Percentiles rank a stretch among this genome's conserved stretches.
Evolutionary conservation across 1,140 invertebrate genomes (phyloP).

Genomic region (Drosophila jambulina): DNA sequence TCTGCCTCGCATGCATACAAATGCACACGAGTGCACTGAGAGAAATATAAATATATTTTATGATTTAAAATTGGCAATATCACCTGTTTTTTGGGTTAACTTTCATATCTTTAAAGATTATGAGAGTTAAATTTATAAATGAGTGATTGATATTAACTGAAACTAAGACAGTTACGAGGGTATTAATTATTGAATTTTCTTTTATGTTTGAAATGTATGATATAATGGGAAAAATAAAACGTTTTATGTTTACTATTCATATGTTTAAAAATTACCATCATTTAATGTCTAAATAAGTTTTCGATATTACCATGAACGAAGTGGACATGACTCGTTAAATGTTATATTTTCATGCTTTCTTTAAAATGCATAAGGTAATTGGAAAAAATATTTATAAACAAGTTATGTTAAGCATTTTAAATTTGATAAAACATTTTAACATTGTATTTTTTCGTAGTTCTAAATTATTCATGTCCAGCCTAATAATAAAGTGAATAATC

Average conservation of each 20-base stretch:
- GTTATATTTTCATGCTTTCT: no score
- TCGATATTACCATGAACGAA: no score
- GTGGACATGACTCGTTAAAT: no score
- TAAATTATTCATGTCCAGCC: neutral
- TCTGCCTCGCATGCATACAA: slow-evolving; percentile 43
- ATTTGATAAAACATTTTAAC: no score
- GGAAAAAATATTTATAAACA: neutral
- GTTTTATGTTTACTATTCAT: no score
- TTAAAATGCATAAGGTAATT: no score
- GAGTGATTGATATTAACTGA: neutral
- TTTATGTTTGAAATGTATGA: neutral
- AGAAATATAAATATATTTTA: neutral
- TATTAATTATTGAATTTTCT: neutral
- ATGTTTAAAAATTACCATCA: no score
- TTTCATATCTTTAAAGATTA: neutral
- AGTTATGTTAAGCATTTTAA: neutral
- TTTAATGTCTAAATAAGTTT: no score
- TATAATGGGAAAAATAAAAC: no score
- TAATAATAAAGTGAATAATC: neutral
- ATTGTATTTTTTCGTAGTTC: no score
- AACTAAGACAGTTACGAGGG: neutral
- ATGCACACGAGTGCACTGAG: slow-evolving; percentile 13
- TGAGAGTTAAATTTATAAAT: no score
- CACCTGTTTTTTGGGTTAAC: neutral
- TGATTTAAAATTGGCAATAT: no score